Base-by-base conservation (phyloP, 2,797 vertebrate species). In the Xenops minutus region DNA sequence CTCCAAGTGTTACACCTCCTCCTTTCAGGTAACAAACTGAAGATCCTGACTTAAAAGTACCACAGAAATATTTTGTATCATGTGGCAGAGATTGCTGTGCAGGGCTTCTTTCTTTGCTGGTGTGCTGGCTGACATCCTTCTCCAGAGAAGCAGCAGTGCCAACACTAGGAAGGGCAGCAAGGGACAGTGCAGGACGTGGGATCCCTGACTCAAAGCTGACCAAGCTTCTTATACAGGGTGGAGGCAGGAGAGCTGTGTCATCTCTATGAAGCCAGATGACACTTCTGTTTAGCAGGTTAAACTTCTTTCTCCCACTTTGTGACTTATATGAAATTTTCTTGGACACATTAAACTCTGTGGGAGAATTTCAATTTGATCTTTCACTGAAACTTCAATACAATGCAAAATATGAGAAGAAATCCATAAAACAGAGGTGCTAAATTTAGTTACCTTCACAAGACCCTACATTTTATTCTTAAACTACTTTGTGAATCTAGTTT, bases 231-330 rank as follows among this genome's bases (percentile, higher is more conserved):
- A 56, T 0, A 41, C 14, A 75, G 37, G 46, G 68, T n/a, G 54
- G 64, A 78, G 48, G 29, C 62, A 88, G 19, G 79, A 63, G 44
- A 56, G 49, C 44, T 43, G 20, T 27, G 23, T 59, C 92, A 85
- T 59, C 49, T 83, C 4, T 46, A 26, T 23, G 51, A 82, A 76
- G 41, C 18, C 59, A 74, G 19, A 29, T 29, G 24, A 88, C 10
- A 34, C 39, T 69, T 89, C 27, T 75, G 58, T 59, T 94, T 24
- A 91, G 71, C 83, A 88, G 71, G 85, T 84, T 89, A 44, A 89
- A 85, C 78, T 52, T 68, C 85, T 76, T 94, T 63, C 52, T 95
- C 41, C 29, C 13, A 17, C 30, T 68, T 56, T 2, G 6, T 3
- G 6, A n/a, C 13, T 30, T 72, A 17, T 0, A 41, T 3, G 44